Evolutionary conservation across 2,113 vertebrate species (phyloP), one percentile per base, ranked within the genome.

Genomic region (Perca flavescens): DNA sequence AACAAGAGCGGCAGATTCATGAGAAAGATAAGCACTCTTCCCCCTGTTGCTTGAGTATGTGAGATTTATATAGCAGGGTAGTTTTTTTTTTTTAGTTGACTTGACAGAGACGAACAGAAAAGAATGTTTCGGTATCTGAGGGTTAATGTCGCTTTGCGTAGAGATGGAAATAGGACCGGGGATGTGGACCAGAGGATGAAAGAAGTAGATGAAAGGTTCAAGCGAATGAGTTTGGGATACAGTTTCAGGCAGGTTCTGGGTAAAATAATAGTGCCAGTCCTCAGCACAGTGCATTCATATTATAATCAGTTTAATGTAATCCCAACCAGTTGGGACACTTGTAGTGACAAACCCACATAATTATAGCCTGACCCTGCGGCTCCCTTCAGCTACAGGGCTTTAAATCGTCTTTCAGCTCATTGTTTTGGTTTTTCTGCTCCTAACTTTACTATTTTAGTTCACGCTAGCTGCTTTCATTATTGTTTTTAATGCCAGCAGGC

Each of bases 301-400:
- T 49, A 15, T 28, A 11, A 60, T 72, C 25, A 3, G 13, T 50
- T 69, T 70, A 74, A 74, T 56, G 12, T 57, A 54, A 49, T 68
- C 47, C 40, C 40, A 40, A 40, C 40, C 40, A 40, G 40, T 40
- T 40, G 40, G 40, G 36, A 8, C 8, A 1, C n/a, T 25, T 5
- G 12, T 13, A 56, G 21, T 56, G 10, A 56, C 9, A 11, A 54
- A n/a, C 54, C 10, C n/a, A 25, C 12, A 6, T 12, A 25, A 57
- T 57, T 6, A 14, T 22, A 57, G 25, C 54, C 50, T 1, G 6
- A 17, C 50, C 21, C 54, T 56, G 54, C 54, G 14, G n/a, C 22
- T 56, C n/a, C 54, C 54, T 12, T 14, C 11, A 57, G 54, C 54
- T 57, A 14, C n/a, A 57, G 5, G 13, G 12, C 22, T 52, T 52